Conservation (phyloP, 64 coral and sea anemone genomes). For the Montipora efflorescens region DNA sequence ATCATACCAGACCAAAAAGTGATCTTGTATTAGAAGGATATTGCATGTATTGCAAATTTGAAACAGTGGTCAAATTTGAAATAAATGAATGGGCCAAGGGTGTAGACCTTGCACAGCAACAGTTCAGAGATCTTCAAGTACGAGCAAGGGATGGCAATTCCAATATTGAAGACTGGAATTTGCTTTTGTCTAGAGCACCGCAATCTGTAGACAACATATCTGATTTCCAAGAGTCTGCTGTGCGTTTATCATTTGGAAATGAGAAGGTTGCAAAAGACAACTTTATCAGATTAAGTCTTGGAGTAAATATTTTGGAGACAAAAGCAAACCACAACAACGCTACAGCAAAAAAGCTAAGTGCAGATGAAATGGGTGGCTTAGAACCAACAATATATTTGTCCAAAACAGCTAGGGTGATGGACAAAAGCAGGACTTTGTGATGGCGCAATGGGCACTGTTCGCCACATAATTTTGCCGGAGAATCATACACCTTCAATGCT, state of each 20-base stretch:
- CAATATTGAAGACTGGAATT: slow-evolving; percentile 54
- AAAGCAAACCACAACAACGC: slow-evolving; percentile 44
- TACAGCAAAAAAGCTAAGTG: slow-evolving; percentile 36
- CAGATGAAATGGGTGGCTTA: slow-evolving; percentile 70
- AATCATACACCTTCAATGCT: slow-evolving; percentile 18
- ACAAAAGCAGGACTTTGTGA: slow-evolving; percentile 35
- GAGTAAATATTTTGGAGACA: slow-evolving; percentile 35
- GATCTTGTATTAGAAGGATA: slow-evolving; percentile 8
- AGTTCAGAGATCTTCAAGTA: slow-evolving; percentile 56
- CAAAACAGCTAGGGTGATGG: slow-evolving; percentile 33
- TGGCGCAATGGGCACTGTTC: slow-evolving; percentile 40
- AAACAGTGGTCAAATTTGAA: slow-evolving; percentile 69
- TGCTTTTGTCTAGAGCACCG: slow-evolving; percentile 60
- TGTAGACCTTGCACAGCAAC: not conserved
- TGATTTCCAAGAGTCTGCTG: slow-evolving; percentile 6
- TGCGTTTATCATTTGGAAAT: slow-evolving; percentile 63
- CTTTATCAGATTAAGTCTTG: slow-evolving; percentile 37
- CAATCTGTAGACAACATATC: slow-evolving; percentile 27
- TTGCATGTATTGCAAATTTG: slow-evolving; percentile 42
- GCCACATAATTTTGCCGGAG: slow-evolving; percentile 17
- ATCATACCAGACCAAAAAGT: slow-evolving; percentile 57
- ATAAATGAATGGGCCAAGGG: slow-evolving; percentile 43
- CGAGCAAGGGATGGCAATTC: slow-evolving; percentile 65
- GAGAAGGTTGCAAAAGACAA: slow-evolving; percentile 65
- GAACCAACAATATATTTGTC: slow-evolving; percentile 54